These are phyloP conservation scores for Carposina sasakii DNA, from an alignment of 1,140 invertebrate genomes.

Conservation along the genomic window DNA sequence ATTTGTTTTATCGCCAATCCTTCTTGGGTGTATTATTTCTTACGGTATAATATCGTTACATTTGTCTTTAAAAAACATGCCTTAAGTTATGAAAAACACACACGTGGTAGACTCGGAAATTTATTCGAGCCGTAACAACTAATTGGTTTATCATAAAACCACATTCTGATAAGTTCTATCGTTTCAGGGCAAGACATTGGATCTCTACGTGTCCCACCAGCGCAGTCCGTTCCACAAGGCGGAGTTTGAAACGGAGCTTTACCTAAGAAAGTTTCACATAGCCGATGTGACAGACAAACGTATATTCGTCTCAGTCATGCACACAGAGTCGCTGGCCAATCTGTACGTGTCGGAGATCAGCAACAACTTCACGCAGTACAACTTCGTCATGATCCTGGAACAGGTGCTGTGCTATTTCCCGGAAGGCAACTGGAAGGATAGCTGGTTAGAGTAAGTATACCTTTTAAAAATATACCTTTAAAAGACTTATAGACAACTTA, in stretches of 20 bases:
- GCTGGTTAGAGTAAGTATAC: conserved; percentile 86
- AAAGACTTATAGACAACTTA: not conserved
- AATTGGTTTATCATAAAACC: no score
- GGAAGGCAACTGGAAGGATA: conserved; percentile 83
- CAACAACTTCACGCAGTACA: conserved; percentile 70
- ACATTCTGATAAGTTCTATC: no score
- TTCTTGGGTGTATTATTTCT: no score
- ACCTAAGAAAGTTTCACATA: conserved; percentile 83
- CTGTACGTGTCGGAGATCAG: conserved; percentile 84
- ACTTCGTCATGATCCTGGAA: conserved; percentile 86
- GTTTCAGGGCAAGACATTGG: conserved; percentile 75
- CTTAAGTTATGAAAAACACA: no score
- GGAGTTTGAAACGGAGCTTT: conserved; percentile 80
- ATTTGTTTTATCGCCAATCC: no score
- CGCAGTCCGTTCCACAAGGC: conserved; percentile 80
- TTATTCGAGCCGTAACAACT: no score
- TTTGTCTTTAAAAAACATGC: no score
- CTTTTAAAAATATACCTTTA: not conserved
- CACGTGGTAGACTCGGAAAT: no score
- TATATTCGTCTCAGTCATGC: conserved; percentile 88
- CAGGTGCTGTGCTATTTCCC: conserved; percentile 89
- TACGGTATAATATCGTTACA: no score
- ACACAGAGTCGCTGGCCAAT: conserved; percentile 81
- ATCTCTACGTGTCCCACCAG: conserved; percentile 86
- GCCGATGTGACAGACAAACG: conserved; percentile 87